Conservation (phyloP, 2,113 vertebrate species). For the Stegastes partitus region DNA sequence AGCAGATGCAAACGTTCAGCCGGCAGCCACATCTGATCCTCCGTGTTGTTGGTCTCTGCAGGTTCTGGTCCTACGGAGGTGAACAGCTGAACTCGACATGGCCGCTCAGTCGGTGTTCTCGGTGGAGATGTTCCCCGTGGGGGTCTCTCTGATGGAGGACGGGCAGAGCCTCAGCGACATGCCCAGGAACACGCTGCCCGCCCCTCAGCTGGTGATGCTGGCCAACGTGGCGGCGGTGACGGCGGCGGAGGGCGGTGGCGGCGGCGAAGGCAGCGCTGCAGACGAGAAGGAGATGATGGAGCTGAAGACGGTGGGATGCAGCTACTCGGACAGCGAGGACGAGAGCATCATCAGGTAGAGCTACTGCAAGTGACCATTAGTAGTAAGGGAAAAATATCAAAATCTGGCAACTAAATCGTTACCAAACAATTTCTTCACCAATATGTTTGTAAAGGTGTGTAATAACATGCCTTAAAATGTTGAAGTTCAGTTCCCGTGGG, state of each 20-base stretch:
- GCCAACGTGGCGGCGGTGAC: slow-evolving; percentile 93
- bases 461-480: too few species aligned
- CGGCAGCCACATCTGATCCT: neutral
- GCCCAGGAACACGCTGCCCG: slow-evolving; percentile 89
- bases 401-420: too few species aligned
- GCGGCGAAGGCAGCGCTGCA: slow-evolving; percentile 84
- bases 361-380: too few species aligned
- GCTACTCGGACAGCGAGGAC: slow-evolving; percentile 94
- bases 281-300: slow-evolving; percentile 97
- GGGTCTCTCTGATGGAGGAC: slow-evolving; percentile 86
- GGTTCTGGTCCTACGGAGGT: neutral
- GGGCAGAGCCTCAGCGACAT: slow-evolving; percentile 88
- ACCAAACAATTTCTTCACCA: too few species aligned
- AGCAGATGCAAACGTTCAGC: too few species aligned
- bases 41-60: neutral
- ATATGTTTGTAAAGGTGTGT: too few species aligned
- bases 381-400: too few species aligned
- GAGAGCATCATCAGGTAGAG: slow-evolving; percentile 84
- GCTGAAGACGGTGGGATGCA: slow-evolving; percentile 91
- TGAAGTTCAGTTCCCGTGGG: too few species aligned
- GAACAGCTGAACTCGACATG: slow-evolving; percentile 80
- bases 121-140: slow-evolving; percentile 86
- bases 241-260: slow-evolving; percentile 85
- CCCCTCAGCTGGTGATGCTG: slow-evolving; percentile 96
- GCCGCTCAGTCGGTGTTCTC: slow-evolving; percentile 91